Percentiles rank a stretch among this genome's conserved stretches.
Evolutionary conservation across 2,888 invertebrate species (phyloP).

Genomic region (Teleogryllus oceanicus): DNA sequence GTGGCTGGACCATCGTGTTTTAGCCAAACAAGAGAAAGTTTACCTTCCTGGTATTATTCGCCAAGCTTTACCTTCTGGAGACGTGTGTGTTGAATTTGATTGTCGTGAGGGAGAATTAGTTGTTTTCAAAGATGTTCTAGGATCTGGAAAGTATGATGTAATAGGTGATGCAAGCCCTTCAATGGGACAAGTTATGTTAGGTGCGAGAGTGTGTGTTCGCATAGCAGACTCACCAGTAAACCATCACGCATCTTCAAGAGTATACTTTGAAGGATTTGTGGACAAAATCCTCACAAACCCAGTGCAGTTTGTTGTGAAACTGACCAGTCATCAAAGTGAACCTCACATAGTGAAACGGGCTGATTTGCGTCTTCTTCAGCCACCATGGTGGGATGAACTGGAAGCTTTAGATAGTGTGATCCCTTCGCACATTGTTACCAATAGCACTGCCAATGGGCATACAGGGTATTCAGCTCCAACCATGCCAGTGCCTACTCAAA

Average conservation of each 20-base stretch:
- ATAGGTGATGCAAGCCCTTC: conserved; percentile 91
- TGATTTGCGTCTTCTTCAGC: conserved; percentile 82
- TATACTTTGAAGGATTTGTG: conserved; percentile 84
- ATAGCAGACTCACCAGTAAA: conserved; percentile 53
- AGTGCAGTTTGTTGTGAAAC: conserved; percentile 65
- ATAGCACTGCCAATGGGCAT: conserved; percentile 34
- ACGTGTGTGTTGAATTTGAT: conserved; percentile 79
- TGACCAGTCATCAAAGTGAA: conserved; percentile 52
- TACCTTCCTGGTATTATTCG: conserved; percentile 88
- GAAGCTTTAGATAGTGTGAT: conserved; percentile 57
- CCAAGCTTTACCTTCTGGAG: conserved; percentile 58
- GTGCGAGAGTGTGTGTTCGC: conserved; percentile 74
- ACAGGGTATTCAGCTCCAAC: conserved; percentile 18
- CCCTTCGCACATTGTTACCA: conserved; percentile 44
- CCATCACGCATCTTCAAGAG: conserved; percentile 45
- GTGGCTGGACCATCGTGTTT: conserved; percentile 88
- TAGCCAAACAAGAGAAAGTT: conserved; percentile 78
- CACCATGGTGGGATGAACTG: conserved; percentile 96
- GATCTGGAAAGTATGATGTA: conserved; percentile 76
- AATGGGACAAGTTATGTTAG: conserved; percentile 72
- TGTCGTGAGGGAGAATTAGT: conserved; percentile 64
- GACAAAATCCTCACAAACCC: conserved; percentile 59
- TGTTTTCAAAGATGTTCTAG: conserved; percentile 64
- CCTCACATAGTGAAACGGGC: conserved; percentile 78
- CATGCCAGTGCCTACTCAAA: conserved; percentile 29